Evolutionary conservation across 2,888 invertebrate genomes (phyloP).

Genomic region (Papilio protenor): DNA sequence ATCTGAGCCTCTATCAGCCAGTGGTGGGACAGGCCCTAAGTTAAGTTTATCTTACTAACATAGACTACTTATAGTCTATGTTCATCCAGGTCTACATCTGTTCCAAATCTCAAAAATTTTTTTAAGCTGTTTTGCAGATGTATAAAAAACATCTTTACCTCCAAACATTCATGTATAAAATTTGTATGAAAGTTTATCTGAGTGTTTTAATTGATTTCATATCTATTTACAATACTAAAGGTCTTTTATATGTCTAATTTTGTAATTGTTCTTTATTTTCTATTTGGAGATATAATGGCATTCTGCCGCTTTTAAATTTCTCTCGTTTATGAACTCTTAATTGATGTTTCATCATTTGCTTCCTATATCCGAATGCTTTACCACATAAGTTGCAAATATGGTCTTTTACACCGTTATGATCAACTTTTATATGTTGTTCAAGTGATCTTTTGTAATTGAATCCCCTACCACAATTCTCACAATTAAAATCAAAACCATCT

Average conservation of each 20-base stretch:
- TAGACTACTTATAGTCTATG: too few relatives aligned
- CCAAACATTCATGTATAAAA: too few relatives aligned
- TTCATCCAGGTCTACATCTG: too few relatives aligned
- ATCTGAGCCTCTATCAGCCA: too few relatives aligned
- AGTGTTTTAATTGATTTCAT: not conserved
- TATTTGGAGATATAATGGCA: constrained; percentile 71
- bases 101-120: too few relatives aligned
- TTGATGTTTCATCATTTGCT: constrained; percentile 79
- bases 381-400: constrained; percentile 72
- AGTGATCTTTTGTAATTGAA: constrained; percentile 54
- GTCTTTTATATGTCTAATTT: not conserved
- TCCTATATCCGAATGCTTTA: constrained; percentile 75
- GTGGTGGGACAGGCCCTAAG: too few relatives aligned
- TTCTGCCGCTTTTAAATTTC: constrained; percentile 68
- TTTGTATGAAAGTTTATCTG: too few relatives aligned
- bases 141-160: too few relatives aligned
- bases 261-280: constrained; percentile 56
- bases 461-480: constrained; percentile 69
- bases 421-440: constrained; percentile 71
- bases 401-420: constrained; percentile 73
- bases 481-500: constrained; percentile 65
- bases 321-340: constrained; percentile 74
- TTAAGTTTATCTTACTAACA: too few relatives aligned
- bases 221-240: not conserved
- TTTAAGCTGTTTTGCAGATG: too few relatives aligned